Base-by-base conservation (phyloP, 64 coral and sea anemone genomes). In the Catalaphyllia jardinei region DNA sequence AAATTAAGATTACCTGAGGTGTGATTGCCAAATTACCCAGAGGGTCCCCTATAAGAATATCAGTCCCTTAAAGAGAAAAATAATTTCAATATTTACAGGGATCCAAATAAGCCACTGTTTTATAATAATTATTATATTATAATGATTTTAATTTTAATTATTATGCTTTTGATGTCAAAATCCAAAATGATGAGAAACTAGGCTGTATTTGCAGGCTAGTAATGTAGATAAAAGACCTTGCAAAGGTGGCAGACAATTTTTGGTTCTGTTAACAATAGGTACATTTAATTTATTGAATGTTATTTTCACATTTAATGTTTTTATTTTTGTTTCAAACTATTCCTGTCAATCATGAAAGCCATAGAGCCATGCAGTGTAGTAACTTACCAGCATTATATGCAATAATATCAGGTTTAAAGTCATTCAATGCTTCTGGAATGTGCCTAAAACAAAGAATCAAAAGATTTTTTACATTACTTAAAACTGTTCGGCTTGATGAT, bases 41-140 rank as follows among this genome's bases (percentile, higher is more conserved):
- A 79, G 97, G 93, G 75, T 99, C 97, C 11, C 97, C 97, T n/a
- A 91, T 89, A 49, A 99, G 88, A 82, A 99, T 86, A 78, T 99
- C 97, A 74, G 97, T 99, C 20, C 97, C 97, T 96, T 31, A 2
- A 60, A 69, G n/a, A 61, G 19, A 77, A 28, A 63, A 76, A 52
- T n/a, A 9, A 20, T 50, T 18, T 30, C 20, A n/a, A 86, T 46
- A 69, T 35, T 35, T 15, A 64, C 19, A 46, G 42, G 6, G 7
- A 7, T 46, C 42, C 42, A 46, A 46, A 46, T 6, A 46, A 46
- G 3, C 6, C 4, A 5, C 6, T 46, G 5, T 46, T 46, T 46
- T 46, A 6, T 46, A 46, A 3, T n/a, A n/a, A n/a, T n/a, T n/a
- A n/a, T n/a, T n/a, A n/a, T n/a, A n/a, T 0, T 7, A 46, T 8